A percentile compares a stretch with the other conserved stretches of the same genome.
phyloP scores from a whole-genome alignment of 2,888 invertebrate genomes.

The Andrena haemorrhoa region DNA sequence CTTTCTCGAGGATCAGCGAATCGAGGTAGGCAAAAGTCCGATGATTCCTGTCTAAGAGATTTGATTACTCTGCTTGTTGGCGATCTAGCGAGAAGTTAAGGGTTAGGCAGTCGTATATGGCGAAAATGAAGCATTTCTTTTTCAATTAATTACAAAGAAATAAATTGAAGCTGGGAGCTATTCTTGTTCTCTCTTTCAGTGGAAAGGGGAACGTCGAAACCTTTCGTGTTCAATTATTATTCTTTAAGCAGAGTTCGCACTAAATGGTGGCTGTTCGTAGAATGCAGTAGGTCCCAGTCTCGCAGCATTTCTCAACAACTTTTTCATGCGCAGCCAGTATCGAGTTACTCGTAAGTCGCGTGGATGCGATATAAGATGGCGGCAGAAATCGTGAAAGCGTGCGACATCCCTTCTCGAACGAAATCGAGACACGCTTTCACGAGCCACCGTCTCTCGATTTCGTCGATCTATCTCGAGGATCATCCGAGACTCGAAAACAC shows the following conservation, averaged over 20 bases:
- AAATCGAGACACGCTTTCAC: conserved; percentile 53
- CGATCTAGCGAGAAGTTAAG: not conserved
- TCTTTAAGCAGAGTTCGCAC: too few species aligned
- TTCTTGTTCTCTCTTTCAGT: too few species aligned
- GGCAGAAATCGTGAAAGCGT: conserved; percentile 51
- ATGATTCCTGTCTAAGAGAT: not conserved
- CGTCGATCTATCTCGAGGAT: conserved; percentile 19
- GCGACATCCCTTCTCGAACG: conserved; percentile 37
- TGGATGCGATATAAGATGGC: conserved; percentile 30
- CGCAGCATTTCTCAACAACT: too few species aligned
- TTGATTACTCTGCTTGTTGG: not conserved
- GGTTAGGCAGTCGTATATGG: too few species aligned
- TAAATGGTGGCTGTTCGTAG: too few species aligned
- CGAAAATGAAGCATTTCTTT: too few species aligned
- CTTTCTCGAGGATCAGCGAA: not conserved
- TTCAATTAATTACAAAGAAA: too few species aligned
- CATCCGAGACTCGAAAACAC: not conserved
- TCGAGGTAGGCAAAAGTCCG: not conserved
- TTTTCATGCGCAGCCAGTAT: conserved; percentile 15
- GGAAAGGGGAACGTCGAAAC: too few species aligned
- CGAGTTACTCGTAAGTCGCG: conserved; percentile 31
- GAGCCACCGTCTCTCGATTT: conserved; percentile 30
- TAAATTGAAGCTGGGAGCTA: too few species aligned
- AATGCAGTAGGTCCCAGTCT: too few species aligned
- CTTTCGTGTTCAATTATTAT: too few species aligned